Evolutionary conservation across 1,140 invertebrate species (phyloP).

Genomic region (Latrodectus geometricus): DNA sequence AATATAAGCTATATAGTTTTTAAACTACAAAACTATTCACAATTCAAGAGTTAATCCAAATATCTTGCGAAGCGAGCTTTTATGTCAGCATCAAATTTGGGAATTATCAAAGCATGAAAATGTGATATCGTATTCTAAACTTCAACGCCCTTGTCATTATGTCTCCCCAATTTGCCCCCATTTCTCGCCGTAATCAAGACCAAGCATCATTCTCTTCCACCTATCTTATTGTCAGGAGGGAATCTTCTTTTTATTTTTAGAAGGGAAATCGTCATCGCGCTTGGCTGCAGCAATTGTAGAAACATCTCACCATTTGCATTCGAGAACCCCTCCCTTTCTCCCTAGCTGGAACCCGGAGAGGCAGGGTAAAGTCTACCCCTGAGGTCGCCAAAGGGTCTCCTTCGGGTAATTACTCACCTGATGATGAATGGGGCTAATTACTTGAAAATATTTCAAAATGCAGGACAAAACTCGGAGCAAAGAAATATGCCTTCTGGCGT

Average conservation of each 20-base stretch:
- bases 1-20: too few relatives aligned
- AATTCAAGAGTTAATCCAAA: too few relatives aligned
- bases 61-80: too few relatives aligned
- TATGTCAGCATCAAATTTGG: too few relatives aligned
- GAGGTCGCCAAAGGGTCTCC: constrained; percentile 17
- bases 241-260: neutral
- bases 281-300: constrained; percentile 18
- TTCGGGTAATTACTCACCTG: constrained; percentile 37
- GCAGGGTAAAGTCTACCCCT: neutral
- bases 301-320: constrained; percentile 43
- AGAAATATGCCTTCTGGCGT: constrained; percentile 3
- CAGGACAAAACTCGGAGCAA: constrained; percentile 16
- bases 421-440: constrained; percentile 46
- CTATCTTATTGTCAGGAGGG: too few relatives aligned
- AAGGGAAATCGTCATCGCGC: constrained; percentile 9
- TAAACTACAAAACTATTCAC: too few relatives aligned
- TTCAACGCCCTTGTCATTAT: too few relatives aligned
- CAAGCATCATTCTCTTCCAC: too few relatives aligned
- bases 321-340: neutral
- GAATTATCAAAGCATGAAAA: too few relatives aligned
- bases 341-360: neutral
- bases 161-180: too few relatives aligned
- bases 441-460: constrained; percentile 29
- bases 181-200: too few relatives aligned
- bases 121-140: too few relatives aligned